Evolutionary conservation across 2,888 invertebrate genomes (phyloP).

Genomic region (Drosophila kambysellisi): DNA sequence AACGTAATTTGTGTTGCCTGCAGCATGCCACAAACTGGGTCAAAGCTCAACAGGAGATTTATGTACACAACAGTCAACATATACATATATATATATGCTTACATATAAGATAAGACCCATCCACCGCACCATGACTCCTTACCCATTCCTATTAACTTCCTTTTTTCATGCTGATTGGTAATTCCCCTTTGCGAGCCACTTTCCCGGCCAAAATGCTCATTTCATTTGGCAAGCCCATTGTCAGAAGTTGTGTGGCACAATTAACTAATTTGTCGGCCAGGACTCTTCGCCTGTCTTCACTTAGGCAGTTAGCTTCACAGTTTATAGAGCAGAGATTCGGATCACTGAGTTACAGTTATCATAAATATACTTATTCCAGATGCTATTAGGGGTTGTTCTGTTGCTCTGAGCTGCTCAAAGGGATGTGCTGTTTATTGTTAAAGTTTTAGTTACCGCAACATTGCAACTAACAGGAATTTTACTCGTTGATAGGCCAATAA

Average conservation of each 20-base stretch:
- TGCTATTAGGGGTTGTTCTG: neutral
- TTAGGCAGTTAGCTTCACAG: constrained; percentile 31
- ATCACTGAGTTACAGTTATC: constrained; percentile 33
- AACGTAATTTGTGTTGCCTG: constrained; percentile 55
- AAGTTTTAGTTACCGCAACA: neutral
- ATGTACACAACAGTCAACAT: constrained; percentile 34
- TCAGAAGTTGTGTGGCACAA: constrained; percentile 35
- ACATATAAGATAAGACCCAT: neutral
- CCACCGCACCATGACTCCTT: neutral
- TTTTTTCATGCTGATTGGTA: constrained; percentile 41
- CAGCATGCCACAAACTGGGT: constrained; percentile 46
- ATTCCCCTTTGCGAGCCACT: neutral
- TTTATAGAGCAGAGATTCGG: constrained; percentile 36
- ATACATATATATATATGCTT: constrained; percentile 39
- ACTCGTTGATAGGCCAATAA: neutral
- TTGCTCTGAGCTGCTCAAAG: constrained; percentile 12
- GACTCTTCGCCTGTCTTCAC: constrained; percentile 7
- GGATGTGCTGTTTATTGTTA: neutral
- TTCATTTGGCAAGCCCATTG: constrained; percentile 13
- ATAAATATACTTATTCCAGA: constrained; percentile 23
- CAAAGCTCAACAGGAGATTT: constrained; percentile 47
- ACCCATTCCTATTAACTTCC: neutral
- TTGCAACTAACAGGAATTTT: neutral
- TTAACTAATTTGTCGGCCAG: constrained; percentile 43
- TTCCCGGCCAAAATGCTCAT: neutral